These are phyloP conservation scores for Etheostoma nigrum DNA, from an alignment of 2,797 vertebrate species.

Conservation along the genomic window DNA sequence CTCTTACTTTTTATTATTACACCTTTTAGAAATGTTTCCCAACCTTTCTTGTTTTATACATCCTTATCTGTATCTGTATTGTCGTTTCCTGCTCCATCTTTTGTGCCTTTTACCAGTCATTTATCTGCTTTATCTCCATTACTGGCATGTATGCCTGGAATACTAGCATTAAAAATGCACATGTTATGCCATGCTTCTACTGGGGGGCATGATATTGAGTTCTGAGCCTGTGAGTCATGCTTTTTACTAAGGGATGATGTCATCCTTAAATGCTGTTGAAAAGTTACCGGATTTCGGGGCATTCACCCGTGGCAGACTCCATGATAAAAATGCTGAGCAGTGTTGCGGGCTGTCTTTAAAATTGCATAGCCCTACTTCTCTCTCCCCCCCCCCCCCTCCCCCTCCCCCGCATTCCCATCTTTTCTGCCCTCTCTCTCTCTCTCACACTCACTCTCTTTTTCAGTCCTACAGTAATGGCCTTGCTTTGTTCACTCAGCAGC, in stretches of 20 bases:
- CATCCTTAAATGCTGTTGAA: constrained; percentile 56
- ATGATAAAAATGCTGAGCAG: constrained; percentile 42
- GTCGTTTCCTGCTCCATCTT: constrained; percentile 40
- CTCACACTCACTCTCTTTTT: constrained; percentile 1
- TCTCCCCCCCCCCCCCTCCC: too few species aligned
- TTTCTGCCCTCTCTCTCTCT: constrained; percentile 12
- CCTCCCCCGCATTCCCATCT: constrained; percentile 2
- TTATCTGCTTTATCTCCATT: constrained; percentile 12
- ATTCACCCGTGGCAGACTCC: constrained; percentile 43
- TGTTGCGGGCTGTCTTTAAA: constrained; percentile 65
- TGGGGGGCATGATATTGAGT: constrained; percentile 27
- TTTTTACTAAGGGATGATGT: constrained; percentile 67
- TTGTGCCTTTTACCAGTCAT: neutral
- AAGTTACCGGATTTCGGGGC: constrained; percentile 60
- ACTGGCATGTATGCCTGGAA: constrained; percentile 18
- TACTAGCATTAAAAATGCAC: constrained; percentile 24
- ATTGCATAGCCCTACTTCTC: constrained; percentile 61
- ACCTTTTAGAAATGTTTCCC: constrained; percentile 34
- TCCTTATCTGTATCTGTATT: constrained; percentile 46
- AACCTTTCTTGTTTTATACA: constrained; percentile 58
- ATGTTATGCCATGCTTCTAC: constrained; percentile 34
- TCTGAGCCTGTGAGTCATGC: constrained; percentile 60
- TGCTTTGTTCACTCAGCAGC: constrained; percentile 67
- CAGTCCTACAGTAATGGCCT: constrained; percentile 61
- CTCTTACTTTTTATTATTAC: constrained; percentile 48